These are phyloP conservation scores for Zosterops lateralis DNA, from an alignment of 2,113 vertebrate genomes.

Conservation along the genomic window DNA sequence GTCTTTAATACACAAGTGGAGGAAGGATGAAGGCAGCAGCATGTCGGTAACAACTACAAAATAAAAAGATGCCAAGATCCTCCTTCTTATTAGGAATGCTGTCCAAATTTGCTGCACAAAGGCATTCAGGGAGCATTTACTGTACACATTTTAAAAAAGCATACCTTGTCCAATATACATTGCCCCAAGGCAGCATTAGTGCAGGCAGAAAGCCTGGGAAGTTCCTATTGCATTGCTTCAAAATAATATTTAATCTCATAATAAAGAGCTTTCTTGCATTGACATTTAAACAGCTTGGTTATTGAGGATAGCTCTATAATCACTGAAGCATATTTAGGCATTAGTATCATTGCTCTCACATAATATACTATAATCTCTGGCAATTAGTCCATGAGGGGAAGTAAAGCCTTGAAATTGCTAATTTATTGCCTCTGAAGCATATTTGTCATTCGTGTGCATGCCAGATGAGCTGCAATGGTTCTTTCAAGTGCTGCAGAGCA, in stretches of 20 bases:
- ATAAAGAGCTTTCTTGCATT: constrained; percentile 69
- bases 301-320: constrained; percentile 68
- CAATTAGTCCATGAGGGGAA: constrained; percentile 73
- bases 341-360: constrained; percentile 70
- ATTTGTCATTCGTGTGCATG: constrained; percentile 57
- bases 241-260: constrained; percentile 70
- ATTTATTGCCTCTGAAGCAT: constrained; percentile 67
- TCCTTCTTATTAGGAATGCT: not conserved
- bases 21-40: not conserved
- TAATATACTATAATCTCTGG: constrained; percentile 73
- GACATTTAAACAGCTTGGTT: constrained; percentile 72
- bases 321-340: constrained; percentile 74
- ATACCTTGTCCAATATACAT: not conserved
- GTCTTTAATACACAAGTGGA: not conserved
- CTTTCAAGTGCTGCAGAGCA: not conserved
- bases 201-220: constrained; percentile 38
- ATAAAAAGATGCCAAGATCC: not conserved
- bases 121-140: not conserved
- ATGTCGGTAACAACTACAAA: not conserved
- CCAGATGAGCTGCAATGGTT: constrained; percentile 23
- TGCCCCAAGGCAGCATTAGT: constrained; percentile 29
- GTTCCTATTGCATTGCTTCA: constrained; percentile 49
- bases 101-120: not conserved
- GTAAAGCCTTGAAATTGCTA: constrained; percentile 71
- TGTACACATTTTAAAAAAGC: not conserved